phyloP scores from a whole-genome alignment of 2,888 invertebrate species.

The Pachymerium ferrugineum region DNA sequence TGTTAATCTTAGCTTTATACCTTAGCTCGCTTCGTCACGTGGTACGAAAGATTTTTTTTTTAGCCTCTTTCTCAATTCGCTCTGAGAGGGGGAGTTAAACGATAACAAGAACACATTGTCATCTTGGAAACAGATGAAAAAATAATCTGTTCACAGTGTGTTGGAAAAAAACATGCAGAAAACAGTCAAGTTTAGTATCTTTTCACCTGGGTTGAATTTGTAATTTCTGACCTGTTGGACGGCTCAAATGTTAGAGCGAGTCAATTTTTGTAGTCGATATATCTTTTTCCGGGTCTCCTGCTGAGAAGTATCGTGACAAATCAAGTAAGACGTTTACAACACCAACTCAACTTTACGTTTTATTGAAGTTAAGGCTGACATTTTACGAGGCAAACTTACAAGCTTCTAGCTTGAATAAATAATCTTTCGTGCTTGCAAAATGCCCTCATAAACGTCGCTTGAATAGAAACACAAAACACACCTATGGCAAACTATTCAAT shows the following conservation, averaged over 20 bases:
- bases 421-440: conserved; percentile 21
- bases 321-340: conserved; percentile 21
- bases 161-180: background rate
- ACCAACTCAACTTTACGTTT: conserved; percentile 21
- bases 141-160: too few species aligned
- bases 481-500: conserved; percentile 14
- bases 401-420: conserved; percentile 15
- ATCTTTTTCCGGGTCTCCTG: background rate
- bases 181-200: background rate
- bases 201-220: background rate
- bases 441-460: conserved; percentile 18
- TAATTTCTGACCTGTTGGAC: background rate
- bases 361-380: conserved; percentile 18
- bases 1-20: background rate
- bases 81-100: background rate
- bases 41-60: background rate
- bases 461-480: conserved; percentile 15
- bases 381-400: conserved; percentile 18
- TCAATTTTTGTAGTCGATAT: conserved; percentile 1
- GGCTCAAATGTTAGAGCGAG: background rate
- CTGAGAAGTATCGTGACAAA: conserved; percentile 14
- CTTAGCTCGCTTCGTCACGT: background rate
- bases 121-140: background rate
- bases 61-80: conserved; percentile 2
- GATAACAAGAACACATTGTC: background rate